Evolutionary conservation across 2,888 invertebrate species (phyloP).

Genomic region (Clepsis dumicolana): DNA sequence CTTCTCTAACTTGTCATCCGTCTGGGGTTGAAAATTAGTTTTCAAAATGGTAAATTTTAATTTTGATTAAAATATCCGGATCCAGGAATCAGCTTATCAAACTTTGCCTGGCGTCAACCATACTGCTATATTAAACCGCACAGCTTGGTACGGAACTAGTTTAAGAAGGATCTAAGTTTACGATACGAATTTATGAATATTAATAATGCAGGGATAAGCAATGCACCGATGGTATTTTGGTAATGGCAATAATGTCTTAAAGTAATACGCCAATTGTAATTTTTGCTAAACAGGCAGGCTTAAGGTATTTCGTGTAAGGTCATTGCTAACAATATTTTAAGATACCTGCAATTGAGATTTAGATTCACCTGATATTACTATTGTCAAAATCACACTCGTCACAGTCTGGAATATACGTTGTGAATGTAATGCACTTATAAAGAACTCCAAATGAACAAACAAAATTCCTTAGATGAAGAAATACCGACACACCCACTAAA

Average conservation of each 20-base stretch:
- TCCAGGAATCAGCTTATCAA: not conserved
- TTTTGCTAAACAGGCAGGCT: no score
- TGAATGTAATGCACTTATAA: not conserved
- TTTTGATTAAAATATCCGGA: not conserved
- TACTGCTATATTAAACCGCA: slow-evolving; percentile 9
- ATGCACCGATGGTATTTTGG: no score
- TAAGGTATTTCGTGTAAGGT: no score
- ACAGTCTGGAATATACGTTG: no score
- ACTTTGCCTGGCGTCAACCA: not conserved
- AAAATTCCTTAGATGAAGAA: not conserved
- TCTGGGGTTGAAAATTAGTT: not conserved
- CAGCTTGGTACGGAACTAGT: slow-evolving; percentile 19
- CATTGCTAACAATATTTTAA: no score
- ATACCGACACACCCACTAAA: not conserved
- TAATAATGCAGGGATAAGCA: not conserved
- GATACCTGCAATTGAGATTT: no score
- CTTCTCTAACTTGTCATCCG: not conserved
- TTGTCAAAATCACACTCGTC: no score
- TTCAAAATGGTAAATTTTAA: not conserved
- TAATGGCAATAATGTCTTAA: no score
- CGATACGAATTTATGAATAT: slow-evolving; percentile 19
- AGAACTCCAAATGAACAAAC: not conserved
- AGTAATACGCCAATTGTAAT: no score
- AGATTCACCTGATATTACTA: no score
- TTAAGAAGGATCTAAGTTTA: slow-evolving; percentile 10